Evolutionary conservation across 2,797 vertebrate genomes (phyloP).

Genomic region (Gymnoscopelus microlampas): DNA sequence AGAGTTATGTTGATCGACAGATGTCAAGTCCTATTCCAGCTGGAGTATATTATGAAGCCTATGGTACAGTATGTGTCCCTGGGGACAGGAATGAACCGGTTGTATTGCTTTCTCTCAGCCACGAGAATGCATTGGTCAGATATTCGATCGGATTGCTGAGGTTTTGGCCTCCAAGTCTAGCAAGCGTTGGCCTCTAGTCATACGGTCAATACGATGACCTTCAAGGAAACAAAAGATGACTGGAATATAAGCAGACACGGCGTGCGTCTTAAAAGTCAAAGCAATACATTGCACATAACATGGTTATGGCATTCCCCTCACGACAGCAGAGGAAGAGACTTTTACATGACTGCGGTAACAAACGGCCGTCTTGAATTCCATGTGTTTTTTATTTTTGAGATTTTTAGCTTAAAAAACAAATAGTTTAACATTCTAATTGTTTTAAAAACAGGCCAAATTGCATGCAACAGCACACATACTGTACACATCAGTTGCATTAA

Average conservation of each 20-base stretch:
- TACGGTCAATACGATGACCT: slow-evolving; percentile 67
- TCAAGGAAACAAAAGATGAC: slow-evolving; percentile 59
- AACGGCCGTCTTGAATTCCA: too few species aligned
- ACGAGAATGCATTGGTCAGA: slow-evolving; percentile 51
- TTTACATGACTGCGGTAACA: slow-evolving; percentile 1
- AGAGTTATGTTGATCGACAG: not conserved
- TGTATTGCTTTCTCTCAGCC: slow-evolving; percentile 14
- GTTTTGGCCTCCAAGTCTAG: slow-evolving; percentile 31
- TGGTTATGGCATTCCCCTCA: slow-evolving; percentile 2
- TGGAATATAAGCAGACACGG: slow-evolving; percentile 39
- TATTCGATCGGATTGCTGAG: slow-evolving; percentile 59
- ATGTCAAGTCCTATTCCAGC: not conserved
- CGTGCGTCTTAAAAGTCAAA: slow-evolving; percentile 39
- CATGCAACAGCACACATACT: too few species aligned
- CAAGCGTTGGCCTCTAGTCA: slow-evolving; percentile 30
- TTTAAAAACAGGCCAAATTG: too few species aligned
- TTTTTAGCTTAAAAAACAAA: too few species aligned
- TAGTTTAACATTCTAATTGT: too few species aligned
- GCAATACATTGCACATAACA: slow-evolving; percentile 24
- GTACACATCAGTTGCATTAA: too few species aligned
- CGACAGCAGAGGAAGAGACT: not conserved
- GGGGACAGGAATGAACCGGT: too few species aligned
- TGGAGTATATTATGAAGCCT: slow-evolving; percentile 1
- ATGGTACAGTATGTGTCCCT: too few species aligned
- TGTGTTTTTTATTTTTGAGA: too few species aligned